Evolutionary conservation across 2,888 invertebrate species (phyloP), one percentile per base, ranked within the genome.

Genomic region (Uropetala carovei): DNA sequence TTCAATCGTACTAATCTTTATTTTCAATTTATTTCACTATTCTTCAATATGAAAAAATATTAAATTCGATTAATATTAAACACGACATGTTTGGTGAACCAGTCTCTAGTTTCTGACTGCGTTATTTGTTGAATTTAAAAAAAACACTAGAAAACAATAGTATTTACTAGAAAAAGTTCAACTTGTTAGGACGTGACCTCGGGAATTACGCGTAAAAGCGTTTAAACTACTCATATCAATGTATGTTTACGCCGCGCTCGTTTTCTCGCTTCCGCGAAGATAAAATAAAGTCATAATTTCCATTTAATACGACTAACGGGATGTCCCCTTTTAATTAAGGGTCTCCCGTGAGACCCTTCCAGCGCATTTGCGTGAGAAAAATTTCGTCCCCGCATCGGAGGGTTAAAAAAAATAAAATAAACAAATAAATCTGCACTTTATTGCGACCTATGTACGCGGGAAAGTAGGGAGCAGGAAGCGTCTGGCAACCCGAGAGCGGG

Each of bases 311-410:
- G 22, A 22, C 22, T 27, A 27, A 18, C 75, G 27, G 75, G 75
- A 75, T 75, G 75, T 75, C 75, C 75, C 27, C 75, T 75, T 75
- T 75, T 75, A 75, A 75, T 75, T 75, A 75, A 75, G 75, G 22
- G 18, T n/a, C 64, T 64, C 22, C 75, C 22, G 9, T 27, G 11
- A 27, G 27, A 10, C 13, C 18, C 22, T n/a, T 22, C n/a, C 68
- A 22, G n/a, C n/a, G 4, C 68, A 75, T 75, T 75, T 27, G 75
- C 75, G 75, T 75, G 75, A 75, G 75, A 75, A 75, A 75, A 75
- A 75, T 11, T 75, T 75, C 27, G 27, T 27, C 9, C 75, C 18
- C 68, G n/a, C 68, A n/a, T 18, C 7, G 68, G 13, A 22, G 22
- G 27, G 27, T 43, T 43, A 43, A 43, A 43, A 43, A 43, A 43